Conservation (phyloP, 92 coral and sea anemone species). For the Heliopora coerulea region DNA sequence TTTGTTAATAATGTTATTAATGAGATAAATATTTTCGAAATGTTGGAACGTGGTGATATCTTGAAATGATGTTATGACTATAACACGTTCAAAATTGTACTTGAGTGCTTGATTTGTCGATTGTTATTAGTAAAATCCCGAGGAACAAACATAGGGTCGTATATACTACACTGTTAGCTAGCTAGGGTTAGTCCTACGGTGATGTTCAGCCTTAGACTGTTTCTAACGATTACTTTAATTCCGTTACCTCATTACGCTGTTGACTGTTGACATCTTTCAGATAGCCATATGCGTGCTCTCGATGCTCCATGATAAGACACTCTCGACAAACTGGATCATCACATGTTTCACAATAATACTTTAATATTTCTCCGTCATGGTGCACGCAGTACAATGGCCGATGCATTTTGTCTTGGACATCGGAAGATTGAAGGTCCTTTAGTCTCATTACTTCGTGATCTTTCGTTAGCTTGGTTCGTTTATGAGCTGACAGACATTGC, state of each 20-base stretch:
- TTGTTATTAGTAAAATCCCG: no score
- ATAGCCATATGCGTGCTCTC: conserved; percentile 90
- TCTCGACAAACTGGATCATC: conserved; percentile 96
- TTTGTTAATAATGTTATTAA: no score
- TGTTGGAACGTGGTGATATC: no score
- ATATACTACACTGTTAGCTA: no score
- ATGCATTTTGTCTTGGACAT: conserved; percentile 84
- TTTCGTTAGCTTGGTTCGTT: conserved; percentile 82
- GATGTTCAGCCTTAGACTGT: no score
- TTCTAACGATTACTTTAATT: no score
- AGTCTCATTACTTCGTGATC: conserved; percentile 90
- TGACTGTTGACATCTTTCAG: conserved; percentile 92
- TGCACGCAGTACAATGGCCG: conserved; percentile 76
- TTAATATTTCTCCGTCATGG: conserved; percentile 85
- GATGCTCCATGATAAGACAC: conserved; percentile 88
- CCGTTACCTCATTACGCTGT: conserved; percentile 92
- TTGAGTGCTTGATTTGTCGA: no score
- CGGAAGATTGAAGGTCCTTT: conserved; percentile 65
- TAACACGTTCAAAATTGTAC: no score
- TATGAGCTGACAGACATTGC: conserved; percentile 91
- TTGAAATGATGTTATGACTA: no score
- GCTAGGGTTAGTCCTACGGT: no score
- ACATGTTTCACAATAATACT: conserved; percentile 93
- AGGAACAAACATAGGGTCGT: no score
- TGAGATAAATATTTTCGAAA: no score